Evolutionary conservation across 2,797 vertebrate species (phyloP), one percentile per base, ranked within the genome.

Genomic region (Kryptolebias ocellatus): DNA sequence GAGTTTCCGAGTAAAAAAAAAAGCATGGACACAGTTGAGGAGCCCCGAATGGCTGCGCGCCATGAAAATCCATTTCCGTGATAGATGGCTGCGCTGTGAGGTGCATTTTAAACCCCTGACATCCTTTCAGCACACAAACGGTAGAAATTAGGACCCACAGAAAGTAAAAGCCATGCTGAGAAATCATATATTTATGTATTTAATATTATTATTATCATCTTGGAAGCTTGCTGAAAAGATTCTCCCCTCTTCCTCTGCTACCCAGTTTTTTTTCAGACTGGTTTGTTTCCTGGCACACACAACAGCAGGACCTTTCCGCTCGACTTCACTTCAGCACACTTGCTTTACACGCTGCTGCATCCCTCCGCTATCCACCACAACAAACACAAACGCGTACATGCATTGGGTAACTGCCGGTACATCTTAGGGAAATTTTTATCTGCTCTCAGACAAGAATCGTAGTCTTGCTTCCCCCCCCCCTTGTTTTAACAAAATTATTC

Each of bases 271-370:
- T 9, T 63, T 76, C 69, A 61, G 62, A 59, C 59, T 72, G 77
- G 58, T 76, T 79, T 18, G 28, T 49, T 60, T 59, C 61, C 64
- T 64, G 37, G 37, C 63, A 49, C 70, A 75, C 29, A 45, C 67
- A 71, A 56, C 72, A 80, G 76, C 79, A 69, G 67, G 70, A 79
- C 58, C 70, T 70, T 85, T 85, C 72, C 29, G 56, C 76, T 84
- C 73, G 53, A 79, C 74, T 85, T 80, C 83, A 68, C 80, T 64
- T 61, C 56, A 61, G 55, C 63, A 66, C 69, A 37, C 67, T 78
- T 7, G 24, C 47, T 53, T 63, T 65, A 16, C 71, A 57, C 16
- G 4, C 66, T 49, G 61, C 61, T 37, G 42, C 59, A 61, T 63
- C 61, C 59, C 67, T 53, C 54, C 34, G 2, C 67, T 16, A 39